Base-by-base conservation (phyloP, 2,113 vertebrate genomes). In the Festucalex cinctus region DNA sequence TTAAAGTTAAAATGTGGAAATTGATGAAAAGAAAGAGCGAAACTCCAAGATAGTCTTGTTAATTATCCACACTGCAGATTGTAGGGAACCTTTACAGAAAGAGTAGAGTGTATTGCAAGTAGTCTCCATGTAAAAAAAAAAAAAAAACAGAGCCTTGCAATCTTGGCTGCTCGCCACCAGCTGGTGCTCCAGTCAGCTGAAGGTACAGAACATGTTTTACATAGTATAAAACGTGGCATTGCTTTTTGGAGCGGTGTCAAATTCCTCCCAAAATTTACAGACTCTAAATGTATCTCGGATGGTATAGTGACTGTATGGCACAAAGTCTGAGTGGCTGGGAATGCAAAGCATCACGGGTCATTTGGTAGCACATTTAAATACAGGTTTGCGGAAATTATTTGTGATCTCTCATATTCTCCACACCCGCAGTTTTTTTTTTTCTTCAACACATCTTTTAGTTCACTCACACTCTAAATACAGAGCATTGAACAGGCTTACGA, bases 131-230 rank as follows among this genome's bases (percentile, higher is more conserved):
- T 77, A 78, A 75, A 75, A 81, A 81, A 79, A 75, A 68, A 75
- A 86, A 44, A 6, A 17, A 19, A 44, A 17, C 16, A 19, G 43
- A 16, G 83, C 86, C 88, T 81, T 70, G 76, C 76, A 84, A 86
- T 85, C 77, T 88, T 89, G 86, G 88, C 86, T 71, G 77, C 74
- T 77, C 75, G 82, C 88, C 88, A 89, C 85, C 82, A 82, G 85
- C 85, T 81, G 87, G 80, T 81, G 85, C 85, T 87, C 79, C 81
- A 85, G 76, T 89, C 85, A 83, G 88, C 81, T 85, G 85, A 81
- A 86, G 88, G 83, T 89, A 85, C 79, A 81, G 74, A 69, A 68
- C 32, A 65, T 69, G 75, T 81, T 85, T 83, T 84, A 80, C 81
- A 85, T 80, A 81, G 46, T 85, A 66, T 63, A 78, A 77, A 86